A percentile compares a stretch with the other conserved stretches of the same genome.
phyloP scores from a whole-genome alignment of 1,140 invertebrate species.

The Mamestra configurata region DNA sequence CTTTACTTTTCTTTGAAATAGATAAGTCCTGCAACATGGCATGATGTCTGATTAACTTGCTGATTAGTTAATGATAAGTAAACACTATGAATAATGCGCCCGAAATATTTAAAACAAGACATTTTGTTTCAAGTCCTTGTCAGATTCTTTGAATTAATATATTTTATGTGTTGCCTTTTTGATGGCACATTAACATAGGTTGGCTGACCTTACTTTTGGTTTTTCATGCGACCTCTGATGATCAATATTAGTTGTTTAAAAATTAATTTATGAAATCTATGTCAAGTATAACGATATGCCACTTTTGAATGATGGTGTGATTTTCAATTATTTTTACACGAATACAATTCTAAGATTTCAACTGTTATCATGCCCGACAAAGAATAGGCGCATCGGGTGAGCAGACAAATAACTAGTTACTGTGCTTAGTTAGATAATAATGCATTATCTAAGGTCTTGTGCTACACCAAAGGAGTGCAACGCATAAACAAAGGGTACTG shows the following conservation, averaged over 20 bases:
- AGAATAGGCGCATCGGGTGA: conserved; percentile 58
- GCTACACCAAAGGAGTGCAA: conserved; percentile 72
- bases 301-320: neutral
- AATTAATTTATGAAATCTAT: conserved; percentile 37
- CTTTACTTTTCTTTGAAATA: conserved; percentile 35
- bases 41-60: conserved; percentile 31
- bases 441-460: conserved; percentile 76
- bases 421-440: conserved; percentile 72
- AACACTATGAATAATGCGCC: neutral
- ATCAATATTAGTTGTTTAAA: conserved; percentile 17
- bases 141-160: neutral
- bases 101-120: neutral
- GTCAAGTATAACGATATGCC: neutral
- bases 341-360: too few species aligned
- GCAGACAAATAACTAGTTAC: conserved; percentile 68
- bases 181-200: conserved; percentile 43
- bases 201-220: conserved; percentile 46
- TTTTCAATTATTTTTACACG: too few species aligned
- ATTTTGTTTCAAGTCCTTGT: neutral
- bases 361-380: conserved; percentile 33
- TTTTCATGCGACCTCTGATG: conserved; percentile 11
- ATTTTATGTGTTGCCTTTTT: conserved; percentile 13
- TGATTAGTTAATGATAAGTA: conserved; percentile 24
- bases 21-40: conserved; percentile 33
- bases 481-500: conserved; percentile 78